Evolutionary conservation across 2,888 invertebrate species (phyloP), one percentile per base, ranked within the genome.

Genomic region (Unio pictorum): DNA sequence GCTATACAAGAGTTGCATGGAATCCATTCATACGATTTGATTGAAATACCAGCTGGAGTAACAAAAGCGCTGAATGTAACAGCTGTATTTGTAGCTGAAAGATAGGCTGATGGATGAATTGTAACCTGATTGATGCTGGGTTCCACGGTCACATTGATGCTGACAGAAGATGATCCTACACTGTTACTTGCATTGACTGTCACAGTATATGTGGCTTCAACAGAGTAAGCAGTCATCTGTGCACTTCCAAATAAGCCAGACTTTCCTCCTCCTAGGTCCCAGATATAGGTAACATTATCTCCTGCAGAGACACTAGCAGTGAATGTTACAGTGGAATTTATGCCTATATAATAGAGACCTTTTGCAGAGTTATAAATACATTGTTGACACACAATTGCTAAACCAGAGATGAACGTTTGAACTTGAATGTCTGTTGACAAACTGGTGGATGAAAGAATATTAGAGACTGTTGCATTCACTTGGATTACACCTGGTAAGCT

Each of bases 231-330:
- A 66, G 76, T 68, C 4, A 61, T 66, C 18, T 62, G 57, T 34
- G 72, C 55, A 8, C 20, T 56, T 59, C 75, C 75, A 55, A 63
- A 34, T n/a, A 30, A 30, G 8, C 69, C 55, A 7, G 69, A 60
- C n/a, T 65, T 59, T 11, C 67, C 66, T 66, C 79, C 81, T 15
- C 75, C 81, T 67, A 79, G 79, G 28, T 75, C 55, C 69, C 82
- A 79, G 11, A 64, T 45, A 61, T 77, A 82, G 1, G 68, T 63
- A 1, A 81, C 66, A 65, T 67, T 61, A 20, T 79, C 72, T 20
- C 84, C 84, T 34, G 63, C 30, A 11, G 67, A 60, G 5, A 72
- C 63, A 11, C 71, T 45, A 20, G 75, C 81, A 28, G 67, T 68
- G 60, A 80, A 80, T 15, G 61, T 74, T n/a, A 72, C 62, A 20